Evolutionary conservation across 1,140 invertebrate genomes (phyloP).

Genomic region (Phenacoccus solenopsis): DNA sequence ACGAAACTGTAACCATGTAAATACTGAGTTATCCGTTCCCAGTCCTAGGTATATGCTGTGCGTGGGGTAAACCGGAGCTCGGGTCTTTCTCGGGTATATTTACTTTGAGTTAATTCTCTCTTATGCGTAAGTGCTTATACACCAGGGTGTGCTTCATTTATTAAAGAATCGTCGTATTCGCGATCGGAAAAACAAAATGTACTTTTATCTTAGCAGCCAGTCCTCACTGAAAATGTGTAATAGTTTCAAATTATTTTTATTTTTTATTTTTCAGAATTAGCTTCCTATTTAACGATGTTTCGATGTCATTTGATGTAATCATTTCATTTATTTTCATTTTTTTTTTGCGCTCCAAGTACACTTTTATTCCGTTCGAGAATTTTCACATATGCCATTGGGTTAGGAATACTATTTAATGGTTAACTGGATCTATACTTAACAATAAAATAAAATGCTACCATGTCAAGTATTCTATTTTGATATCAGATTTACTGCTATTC

Average conservation of each 20-base stretch:
- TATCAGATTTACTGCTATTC: constrained; percentile 2
- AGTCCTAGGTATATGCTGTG: background rate
- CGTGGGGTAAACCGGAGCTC: constrained; percentile 7
- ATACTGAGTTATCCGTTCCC: constrained; percentile 15
- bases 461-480: constrained; percentile 14
- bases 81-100: constrained; percentile 9
- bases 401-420: constrained; percentile 10
- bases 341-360: background rate
- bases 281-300: too few relatives aligned
- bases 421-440: background rate
- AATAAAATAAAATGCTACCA: constrained; percentile 7
- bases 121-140: constrained; percentile 15
- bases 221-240: too few relatives aligned
- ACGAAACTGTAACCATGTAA: constrained; percentile 16
- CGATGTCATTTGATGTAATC: too few relatives aligned
- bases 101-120: constrained; percentile 14
- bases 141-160: constrained; percentile 10
- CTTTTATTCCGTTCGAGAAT: background rate
- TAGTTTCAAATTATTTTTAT: too few relatives aligned
- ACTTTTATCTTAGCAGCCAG: too few relatives aligned
- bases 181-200: background rate
- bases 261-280: too few relatives aligned
- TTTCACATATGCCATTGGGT: background rate
- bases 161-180: background rate
- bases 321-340: background rate